Evolutionary conservation across 37 sponge, comb jelly and placozoan species (phyloP).

Genomic region (Cladorhizidae sp.): DNA sequence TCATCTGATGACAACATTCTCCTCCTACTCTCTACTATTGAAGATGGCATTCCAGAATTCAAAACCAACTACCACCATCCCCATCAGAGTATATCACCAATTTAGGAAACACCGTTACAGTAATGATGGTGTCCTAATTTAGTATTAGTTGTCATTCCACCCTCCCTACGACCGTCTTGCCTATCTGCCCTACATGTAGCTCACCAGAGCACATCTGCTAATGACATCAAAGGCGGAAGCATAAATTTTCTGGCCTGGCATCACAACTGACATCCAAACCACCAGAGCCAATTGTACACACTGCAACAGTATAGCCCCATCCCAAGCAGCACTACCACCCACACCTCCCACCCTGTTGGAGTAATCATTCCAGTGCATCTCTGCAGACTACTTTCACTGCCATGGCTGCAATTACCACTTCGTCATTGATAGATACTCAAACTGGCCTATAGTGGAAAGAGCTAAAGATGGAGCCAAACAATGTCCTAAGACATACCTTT

Average conservation of each 20-base stretch:
- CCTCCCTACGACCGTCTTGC: slow-evolving; percentile 15
- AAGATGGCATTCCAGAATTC: slow-evolving; percentile 32
- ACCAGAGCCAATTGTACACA: slow-evolving; percentile 29
- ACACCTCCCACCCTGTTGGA: slow-evolving; percentile 27
- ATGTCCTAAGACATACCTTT: slow-evolving; percentile 28
- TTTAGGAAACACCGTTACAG: slow-evolving; percentile 43
- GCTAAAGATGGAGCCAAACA: slow-evolving; percentile 14
- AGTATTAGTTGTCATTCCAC: slow-evolving; percentile 37
- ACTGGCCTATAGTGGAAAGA: slow-evolving; percentile 52
- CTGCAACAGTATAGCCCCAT: slow-evolving; percentile 47
- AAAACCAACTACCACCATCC: slow-evolving; percentile 1
- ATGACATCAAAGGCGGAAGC: slow-evolving; percentile 48
- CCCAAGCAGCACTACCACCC: slow-evolving; percentile 30
- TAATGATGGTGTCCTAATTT: slow-evolving; percentile 37
- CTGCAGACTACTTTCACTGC: slow-evolving; percentile 45
- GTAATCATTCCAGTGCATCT: slow-evolving; percentile 44
- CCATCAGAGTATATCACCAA: slow-evolving; percentile 44
- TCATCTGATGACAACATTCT: slow-evolving; percentile 19
- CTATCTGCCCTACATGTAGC: slow-evolving; percentile 41
- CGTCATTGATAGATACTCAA: slow-evolving; percentile 38
- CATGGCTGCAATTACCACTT: slow-evolving; percentile 24
- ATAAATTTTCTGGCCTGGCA: slow-evolving; percentile 47
- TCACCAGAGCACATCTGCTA: slow-evolving; percentile 32
- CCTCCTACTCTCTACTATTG: slow-evolving; percentile 35
- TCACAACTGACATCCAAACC: slow-evolving; percentile 16